Evolutionary conservation across 2,797 vertebrate species (phyloP).

Genomic region (Acomys russatus): DNA sequence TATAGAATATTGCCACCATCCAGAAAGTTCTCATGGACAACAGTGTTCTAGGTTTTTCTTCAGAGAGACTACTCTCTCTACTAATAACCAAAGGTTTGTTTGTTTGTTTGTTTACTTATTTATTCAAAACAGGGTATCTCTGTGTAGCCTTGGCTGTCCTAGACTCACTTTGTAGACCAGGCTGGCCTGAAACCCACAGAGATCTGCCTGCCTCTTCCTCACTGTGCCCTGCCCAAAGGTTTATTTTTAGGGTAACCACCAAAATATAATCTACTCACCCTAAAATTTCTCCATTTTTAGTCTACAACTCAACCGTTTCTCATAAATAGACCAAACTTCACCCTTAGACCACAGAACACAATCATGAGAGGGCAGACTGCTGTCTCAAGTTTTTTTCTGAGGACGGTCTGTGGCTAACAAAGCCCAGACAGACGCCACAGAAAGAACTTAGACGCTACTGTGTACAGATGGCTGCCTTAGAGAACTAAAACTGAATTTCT

Average conservation of each 20-base stretch:
- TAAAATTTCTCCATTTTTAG: neutral
- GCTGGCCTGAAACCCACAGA: too few relatives aligned
- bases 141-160: too few relatives aligned
- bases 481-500: constrained; percentile 25
- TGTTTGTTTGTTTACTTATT: neutral
- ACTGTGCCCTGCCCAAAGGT: neutral
- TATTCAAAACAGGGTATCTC: too few relatives aligned
- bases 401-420: neutral
- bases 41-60: neutral
- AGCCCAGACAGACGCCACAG: constrained; percentile 4
- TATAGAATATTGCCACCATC: neutral
- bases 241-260: neutral
- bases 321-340: neutral
- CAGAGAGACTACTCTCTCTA: neutral
- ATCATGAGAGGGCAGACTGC: neutral
- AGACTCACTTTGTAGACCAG: too few relatives aligned
- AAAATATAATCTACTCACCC: neutral
- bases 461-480: constrained; percentile 10
- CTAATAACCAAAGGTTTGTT: neutral
- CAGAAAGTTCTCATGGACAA: neutral
- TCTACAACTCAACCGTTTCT: neutral
- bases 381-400: neutral
- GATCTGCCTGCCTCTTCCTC: too few relatives aligned
- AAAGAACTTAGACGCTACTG: neutral
- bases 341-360: constrained; percentile 49